phyloP scores from a whole-genome alignment of 1,140 invertebrate species.

The Frieseomelitta varia region DNA sequence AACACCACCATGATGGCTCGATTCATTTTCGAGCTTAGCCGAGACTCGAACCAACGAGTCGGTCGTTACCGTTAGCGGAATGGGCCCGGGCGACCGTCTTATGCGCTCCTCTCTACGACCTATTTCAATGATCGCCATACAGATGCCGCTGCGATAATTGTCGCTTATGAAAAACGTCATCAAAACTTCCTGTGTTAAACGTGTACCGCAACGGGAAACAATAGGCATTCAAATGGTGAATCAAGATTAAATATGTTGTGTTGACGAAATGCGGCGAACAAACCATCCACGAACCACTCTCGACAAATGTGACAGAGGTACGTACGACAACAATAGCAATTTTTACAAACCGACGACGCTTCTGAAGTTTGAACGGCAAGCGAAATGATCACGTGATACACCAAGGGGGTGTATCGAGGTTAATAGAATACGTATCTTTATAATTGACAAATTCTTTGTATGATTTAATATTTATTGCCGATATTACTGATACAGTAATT shows the following conservation, averaged over 20 bases:
- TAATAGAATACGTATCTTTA: background rate
- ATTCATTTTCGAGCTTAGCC: slow-evolving; percentile 74
- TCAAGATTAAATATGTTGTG: background rate
- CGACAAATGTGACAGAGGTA: background rate
- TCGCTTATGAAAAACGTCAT: slow-evolving; percentile 57
- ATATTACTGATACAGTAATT: background rate
- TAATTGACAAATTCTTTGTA: too few relatives aligned
- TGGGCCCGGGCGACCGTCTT: slow-evolving; percentile 69
- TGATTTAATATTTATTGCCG: too few relatives aligned
- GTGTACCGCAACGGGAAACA: background rate
- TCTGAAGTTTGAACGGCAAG: background rate
- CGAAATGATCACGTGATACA: background rate
- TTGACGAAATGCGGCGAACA: background rate
- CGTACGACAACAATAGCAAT: background rate
- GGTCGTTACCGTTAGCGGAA: slow-evolving; percentile 83
- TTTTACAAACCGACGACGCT: too few relatives aligned
- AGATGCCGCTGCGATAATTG: slow-evolving; percentile 82
- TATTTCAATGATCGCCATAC: slow-evolving; percentile 81
- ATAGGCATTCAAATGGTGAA: background rate
- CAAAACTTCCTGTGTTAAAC: background rate
- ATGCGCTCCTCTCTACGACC: slow-evolving; percentile 75
- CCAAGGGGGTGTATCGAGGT: background rate
- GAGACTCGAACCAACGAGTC: slow-evolving; percentile 78
- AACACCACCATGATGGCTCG: slow-evolving; percentile 50
- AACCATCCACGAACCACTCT: background rate